A percentile compares a stretch with the other conserved stretches of the same genome.
Conservation (phyloP, 2,797 vertebrate species). For the Phataginus tetradactyla region DNA sequence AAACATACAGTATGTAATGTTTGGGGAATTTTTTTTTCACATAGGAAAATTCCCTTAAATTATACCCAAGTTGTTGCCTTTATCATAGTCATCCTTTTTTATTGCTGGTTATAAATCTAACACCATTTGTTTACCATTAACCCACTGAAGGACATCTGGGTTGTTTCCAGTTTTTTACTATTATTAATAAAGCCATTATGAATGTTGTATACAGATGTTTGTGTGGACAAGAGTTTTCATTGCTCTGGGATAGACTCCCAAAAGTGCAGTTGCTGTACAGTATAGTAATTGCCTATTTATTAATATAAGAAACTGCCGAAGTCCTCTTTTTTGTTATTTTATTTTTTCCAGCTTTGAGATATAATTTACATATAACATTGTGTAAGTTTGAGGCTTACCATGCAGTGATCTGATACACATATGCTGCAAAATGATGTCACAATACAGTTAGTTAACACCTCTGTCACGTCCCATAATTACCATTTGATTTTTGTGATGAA, state of each 20-base stretch:
- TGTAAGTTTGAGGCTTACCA: background rate
- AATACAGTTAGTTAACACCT: background rate
- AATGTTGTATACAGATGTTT: background rate
- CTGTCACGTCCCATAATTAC: background rate
- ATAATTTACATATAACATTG: background rate
- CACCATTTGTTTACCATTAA: background rate
- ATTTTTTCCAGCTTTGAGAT: background rate
- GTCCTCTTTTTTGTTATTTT: background rate
- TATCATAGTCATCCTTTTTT: background rate
- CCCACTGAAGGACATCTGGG: background rate
- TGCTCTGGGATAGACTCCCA: background rate
- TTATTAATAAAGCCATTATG: background rate
- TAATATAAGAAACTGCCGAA: background rate
- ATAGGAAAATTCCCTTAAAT: background rate
- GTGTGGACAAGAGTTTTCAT: background rate
- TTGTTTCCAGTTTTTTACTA: background rate
- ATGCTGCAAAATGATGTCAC: background rate
- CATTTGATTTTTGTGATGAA: background rate
- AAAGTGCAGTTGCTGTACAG: background rate
- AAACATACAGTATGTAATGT: background rate
- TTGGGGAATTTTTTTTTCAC: background rate
- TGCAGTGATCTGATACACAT: background rate
- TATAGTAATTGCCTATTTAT: background rate
- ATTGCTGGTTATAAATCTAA: background rate
- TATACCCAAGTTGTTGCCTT: background rate